These are phyloP conservation scores for Heliconius hortense DNA, from an alignment of 2,888 invertebrate species.

Conservation along the genomic window DNA sequence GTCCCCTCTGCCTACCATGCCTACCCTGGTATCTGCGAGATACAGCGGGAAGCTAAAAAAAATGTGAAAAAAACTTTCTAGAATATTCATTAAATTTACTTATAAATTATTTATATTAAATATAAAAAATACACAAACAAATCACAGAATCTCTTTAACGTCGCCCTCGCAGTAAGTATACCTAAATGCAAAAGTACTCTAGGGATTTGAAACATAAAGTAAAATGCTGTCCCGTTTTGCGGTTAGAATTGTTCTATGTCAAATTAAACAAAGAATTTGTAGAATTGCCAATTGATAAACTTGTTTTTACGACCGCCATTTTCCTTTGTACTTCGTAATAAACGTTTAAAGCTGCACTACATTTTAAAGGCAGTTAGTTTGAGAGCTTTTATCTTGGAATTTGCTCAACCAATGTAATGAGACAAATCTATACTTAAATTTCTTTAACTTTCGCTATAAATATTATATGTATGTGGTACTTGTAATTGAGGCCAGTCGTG, in stretches of 20 bases:
- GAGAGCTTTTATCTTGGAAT: conserved; percentile 24
- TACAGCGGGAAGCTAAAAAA: too few relatives aligned
- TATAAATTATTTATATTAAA: conserved; percentile 1
- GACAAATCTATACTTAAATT: conserved; percentile 5
- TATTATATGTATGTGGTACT: neutral
- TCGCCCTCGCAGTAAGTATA: conserved; percentile 6
- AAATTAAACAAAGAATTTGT: conserved; percentile 25
- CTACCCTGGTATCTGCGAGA: too few relatives aligned
- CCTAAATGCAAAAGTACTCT: conserved; percentile 1
- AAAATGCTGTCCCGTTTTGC: conserved; percentile 4
- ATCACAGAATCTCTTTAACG: neutral
- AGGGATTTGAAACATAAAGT: conserved; percentile 7
- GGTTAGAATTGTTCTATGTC: conserved; percentile 16
- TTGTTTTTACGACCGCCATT: conserved; percentile 25
- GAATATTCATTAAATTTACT: neutral
- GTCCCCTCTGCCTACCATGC: too few relatives aligned
- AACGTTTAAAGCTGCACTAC: conserved; percentile 30
- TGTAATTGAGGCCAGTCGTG: neutral
- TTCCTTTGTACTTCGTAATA: conserved; percentile 29
- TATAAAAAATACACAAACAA: neutral
- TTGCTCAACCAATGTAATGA: conserved; percentile 22
- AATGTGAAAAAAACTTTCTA: neutral
- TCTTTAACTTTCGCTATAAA: neutral
- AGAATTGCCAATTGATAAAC: conserved; percentile 26
- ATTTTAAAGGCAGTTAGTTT: conserved; percentile 28